A percentile compares a stretch with the other conserved stretches of the same genome.
These are phyloP conservation scores for Zoanthus solanderi DNA, from an alignment of 92 coral and sea anemone genomes.

Conservation along the genomic window DNA sequence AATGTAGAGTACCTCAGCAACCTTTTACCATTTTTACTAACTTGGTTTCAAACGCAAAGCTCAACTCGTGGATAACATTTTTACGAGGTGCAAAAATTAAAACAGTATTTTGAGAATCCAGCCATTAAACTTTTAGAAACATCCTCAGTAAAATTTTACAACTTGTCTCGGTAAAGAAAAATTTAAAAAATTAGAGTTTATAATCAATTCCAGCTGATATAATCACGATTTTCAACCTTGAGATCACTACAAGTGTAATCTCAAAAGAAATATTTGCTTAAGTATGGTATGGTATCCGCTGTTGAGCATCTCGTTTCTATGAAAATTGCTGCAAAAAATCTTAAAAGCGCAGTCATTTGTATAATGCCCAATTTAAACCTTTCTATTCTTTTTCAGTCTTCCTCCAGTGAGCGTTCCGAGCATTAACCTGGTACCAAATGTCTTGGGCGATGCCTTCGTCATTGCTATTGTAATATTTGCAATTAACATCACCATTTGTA, in stretches of 20 bases:
- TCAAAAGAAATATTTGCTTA: too few species aligned
- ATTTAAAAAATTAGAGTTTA: too few species aligned
- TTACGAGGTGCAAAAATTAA: too few species aligned
- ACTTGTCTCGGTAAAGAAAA: too few species aligned
- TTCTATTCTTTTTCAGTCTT: slow-evolving; percentile 50
- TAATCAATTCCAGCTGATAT: too few species aligned
- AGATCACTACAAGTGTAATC: background rate
- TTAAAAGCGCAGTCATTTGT: background rate
- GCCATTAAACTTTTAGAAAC: too few species aligned
- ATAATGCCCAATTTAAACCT: background rate
- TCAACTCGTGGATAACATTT: too few species aligned
- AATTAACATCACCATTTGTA: slow-evolving; percentile 87
- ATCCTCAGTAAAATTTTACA: too few species aligned
- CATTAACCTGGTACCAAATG: slow-evolving; percentile 55
- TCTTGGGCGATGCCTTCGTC: slow-evolving; percentile 86
- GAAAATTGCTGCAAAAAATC: background rate
- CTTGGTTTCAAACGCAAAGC: too few species aligned
- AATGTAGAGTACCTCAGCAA: too few species aligned
- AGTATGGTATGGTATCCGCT: background rate
- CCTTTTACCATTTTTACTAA: too few species aligned
- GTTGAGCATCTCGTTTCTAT: background rate
- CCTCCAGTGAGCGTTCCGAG: slow-evolving; percentile 88
- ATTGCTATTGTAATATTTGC: slow-evolving; percentile 93
- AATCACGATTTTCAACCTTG: background rate
- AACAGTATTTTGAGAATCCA: too few species aligned